Evolutionary conservation across 2,113 vertebrate genomes (phyloP).

Genomic region (Ictalurus furcatus): DNA sequence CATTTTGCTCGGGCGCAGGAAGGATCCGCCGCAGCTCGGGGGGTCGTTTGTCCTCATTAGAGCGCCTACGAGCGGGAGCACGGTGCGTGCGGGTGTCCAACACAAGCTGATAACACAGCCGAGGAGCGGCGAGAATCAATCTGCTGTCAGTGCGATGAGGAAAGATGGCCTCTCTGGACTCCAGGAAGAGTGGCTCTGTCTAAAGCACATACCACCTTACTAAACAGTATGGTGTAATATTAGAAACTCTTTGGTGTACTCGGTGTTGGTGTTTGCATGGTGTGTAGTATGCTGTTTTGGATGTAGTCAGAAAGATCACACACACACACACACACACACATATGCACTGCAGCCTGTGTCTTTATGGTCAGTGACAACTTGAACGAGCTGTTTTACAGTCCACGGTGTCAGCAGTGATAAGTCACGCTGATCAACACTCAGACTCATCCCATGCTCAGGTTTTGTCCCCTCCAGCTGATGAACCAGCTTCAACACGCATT

Average conservation of each 20-base stretch:
- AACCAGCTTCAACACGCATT: conserved; percentile 67
- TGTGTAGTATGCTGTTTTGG: not conserved
- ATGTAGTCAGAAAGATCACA: not conserved
- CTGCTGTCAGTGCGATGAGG: conserved; percentile 74
- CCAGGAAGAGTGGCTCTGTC: not conserved
- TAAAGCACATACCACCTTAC: not conserved
- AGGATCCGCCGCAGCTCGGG: conserved; percentile 83
- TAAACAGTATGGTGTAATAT: not conserved
- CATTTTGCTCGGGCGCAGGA: conserved; percentile 73
- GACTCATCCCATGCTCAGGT: conserved; percentile 60
- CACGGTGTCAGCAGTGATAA: conserved; percentile 69
- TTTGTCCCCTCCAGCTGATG: conserved; percentile 63
- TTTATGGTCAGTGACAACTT: conserved; percentile 65
- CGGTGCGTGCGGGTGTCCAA: conserved; percentile 80
- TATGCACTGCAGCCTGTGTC: not conserved
- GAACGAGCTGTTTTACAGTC: conserved; percentile 73
- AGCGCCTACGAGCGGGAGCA: conserved; percentile 82
- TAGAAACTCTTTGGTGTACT: not conserved
- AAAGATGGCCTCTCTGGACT: conserved; percentile 61
- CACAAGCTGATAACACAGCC: conserved; percentile 80
- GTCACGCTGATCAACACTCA: conserved; percentile 58
- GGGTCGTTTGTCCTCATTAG: conserved; percentile 95
- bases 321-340: not conserved
- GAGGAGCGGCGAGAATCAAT: conserved; percentile 77
- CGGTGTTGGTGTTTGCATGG: not conserved